Evolutionary conservation across 2,888 invertebrate genomes (phyloP), one percentile per base, ranked within the genome.

Genomic region (Agonum fuliginosum): DNA sequence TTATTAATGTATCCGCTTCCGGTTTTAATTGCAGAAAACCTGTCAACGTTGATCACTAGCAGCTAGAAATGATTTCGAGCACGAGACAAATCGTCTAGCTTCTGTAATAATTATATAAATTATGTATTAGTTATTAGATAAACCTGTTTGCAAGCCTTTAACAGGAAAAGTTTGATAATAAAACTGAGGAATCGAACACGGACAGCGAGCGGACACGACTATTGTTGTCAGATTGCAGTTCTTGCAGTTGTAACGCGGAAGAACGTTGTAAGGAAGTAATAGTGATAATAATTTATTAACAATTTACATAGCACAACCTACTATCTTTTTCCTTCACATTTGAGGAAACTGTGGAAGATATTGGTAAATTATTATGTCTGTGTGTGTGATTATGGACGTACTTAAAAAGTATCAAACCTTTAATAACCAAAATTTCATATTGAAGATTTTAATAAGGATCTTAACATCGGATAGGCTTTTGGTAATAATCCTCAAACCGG

Each of bases 21-120:
- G 58, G 58, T 27, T 58, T 30, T 5, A 46, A 6, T 17, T 6
- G 30, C 14, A 27, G 58, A 12, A n/a, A 62, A 62, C 34, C 30
- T 34, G 30, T 62, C 30, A 62, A 30, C 58, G 17, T 30, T 30
- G 3, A 2, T 22, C 20, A 8, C 12, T 54, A 12, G n/a, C n/a
- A n/a, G n/a, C n/a, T 22, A 54, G 54, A 62, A 62, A 30, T 27
- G 2, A 8, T 10, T 17, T 30, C 30, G 58, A 30, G 58, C 58
- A 62, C 58, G 58, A 62, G 58, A 62, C 58, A 30, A 62, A 62
- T 62, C 27, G 14, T 34, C 30, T 62, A n/a, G 58, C 27, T 27
- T 14, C 30, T 19, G 27, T 10, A 17, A 17, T 10, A 17, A 62
- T 62, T 62, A 30, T 27, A 62, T 62, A 30, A 62, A 62, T 62